Conservation (phyloP, 2,113 vertebrate genomes). For the Xiphophorus couchianus region DNA sequence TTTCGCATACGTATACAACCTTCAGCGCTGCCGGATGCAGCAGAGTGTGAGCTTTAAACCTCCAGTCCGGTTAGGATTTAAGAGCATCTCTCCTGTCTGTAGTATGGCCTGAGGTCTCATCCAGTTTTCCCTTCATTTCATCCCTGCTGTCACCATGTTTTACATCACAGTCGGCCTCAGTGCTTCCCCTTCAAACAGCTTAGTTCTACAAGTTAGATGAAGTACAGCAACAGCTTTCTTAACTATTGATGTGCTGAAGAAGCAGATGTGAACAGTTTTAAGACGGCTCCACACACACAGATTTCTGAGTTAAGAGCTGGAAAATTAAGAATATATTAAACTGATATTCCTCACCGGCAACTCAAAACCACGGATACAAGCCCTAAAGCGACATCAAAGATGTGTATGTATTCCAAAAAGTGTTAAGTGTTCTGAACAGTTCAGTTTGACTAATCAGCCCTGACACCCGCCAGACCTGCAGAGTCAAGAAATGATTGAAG, state of each 20-base stretch:
- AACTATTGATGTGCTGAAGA: background rate
- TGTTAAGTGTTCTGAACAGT: background rate
- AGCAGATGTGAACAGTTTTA: background rate
- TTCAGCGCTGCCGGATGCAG: background rate
- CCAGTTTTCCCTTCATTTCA: background rate
- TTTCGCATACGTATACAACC: conserved; percentile 33
- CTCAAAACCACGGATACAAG: background rate
- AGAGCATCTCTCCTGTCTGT: conserved; percentile 1
- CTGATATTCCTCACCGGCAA: background rate
- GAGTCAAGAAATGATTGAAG: background rate
- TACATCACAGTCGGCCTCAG: background rate
- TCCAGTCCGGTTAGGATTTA: conserved; percentile 7
- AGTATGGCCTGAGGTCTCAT: background rate
- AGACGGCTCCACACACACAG: background rate
- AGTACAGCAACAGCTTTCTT: background rate
- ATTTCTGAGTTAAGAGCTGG: background rate
- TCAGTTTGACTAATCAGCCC: background rate
- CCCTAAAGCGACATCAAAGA: background rate
- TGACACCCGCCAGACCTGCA: background rate
- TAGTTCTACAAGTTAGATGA: background rate
- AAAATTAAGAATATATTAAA: background rate
- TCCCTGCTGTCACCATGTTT: background rate
- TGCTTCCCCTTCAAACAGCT: background rate
- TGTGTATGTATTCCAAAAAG: background rate
- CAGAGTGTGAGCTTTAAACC: conserved; percentile 11